Evolutionary conservation across 2,888 invertebrate genomes (phyloP).

Genomic region (Octonoba sinensis): DNA sequence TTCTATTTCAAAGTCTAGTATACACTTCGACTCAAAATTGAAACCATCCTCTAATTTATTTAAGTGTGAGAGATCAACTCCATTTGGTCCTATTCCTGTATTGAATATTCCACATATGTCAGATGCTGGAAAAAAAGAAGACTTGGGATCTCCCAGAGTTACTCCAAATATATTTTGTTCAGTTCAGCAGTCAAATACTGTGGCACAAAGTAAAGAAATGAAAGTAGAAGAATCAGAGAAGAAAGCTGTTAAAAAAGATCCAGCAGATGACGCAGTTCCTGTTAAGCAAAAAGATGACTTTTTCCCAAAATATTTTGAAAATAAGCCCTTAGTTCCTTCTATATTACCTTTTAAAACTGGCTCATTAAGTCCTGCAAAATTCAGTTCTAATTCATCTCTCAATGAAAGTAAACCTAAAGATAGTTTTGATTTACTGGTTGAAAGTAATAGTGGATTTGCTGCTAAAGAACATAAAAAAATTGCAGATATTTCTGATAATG

Average conservation of each 20-base stretch:
- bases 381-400: neutral
- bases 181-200: conserved; percentile 1
- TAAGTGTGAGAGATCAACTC: neutral
- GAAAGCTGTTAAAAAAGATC: neutral
- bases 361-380: neutral
- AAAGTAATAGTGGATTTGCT: conserved; percentile 1
- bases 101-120: conserved; percentile 1
- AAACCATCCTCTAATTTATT: neutral
- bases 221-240: neutral
- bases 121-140: neutral
- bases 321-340: neutral
- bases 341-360: neutral
- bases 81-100: neutral
- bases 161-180: conserved; percentile 11
- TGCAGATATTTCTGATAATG: conserved; percentile 18
- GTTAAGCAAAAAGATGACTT: neutral
- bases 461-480: conserved; percentile 9
- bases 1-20: neutral
- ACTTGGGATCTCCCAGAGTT: neutral
- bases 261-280: neutral
- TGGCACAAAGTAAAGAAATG: neutral
- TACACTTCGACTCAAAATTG: neutral
- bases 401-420: conserved; percentile 35
- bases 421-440: conserved; percentile 33
- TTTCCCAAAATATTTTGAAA: neutral